Base-by-base conservation (phyloP, 2,888 invertebrate species). In the Drosophila neonasuta region DNA sequence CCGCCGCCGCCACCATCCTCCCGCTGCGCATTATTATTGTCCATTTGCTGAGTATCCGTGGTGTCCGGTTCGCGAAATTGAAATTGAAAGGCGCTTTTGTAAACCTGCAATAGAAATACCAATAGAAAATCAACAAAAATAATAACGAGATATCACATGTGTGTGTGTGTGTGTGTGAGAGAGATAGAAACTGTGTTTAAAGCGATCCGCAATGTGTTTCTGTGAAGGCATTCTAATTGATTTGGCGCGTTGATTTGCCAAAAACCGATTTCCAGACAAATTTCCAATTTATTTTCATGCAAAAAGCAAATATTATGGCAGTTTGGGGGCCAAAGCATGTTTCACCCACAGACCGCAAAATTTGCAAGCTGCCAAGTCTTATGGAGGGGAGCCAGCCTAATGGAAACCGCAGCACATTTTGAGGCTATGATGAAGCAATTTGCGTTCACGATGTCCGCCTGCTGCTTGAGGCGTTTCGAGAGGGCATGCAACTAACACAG, bases 51-150 rank as follows among this genome's bases (percentile, higher is more conserved):
- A 50, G 70, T 78, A 72, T 88, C 86, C 57, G 70, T 68, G 66
- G 86, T 74, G 71, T 83, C 78, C 59, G 91, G 90, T 74, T 91
- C 90, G 65, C 88, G 89, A 87, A 91, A 91, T 86, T 90, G 90
- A 86, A 80, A 88, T 69, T 92, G 90, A 64, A 91, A 89, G 83
- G 89, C 89, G 42, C 88, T 80, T 82, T 90, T 90, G 85, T 80
- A 89, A 59, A 90, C 68, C 90, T 90, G 71, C 51, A 77, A 76
- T 59, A 20, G 55, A 56, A 73, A 54, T 11, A 51, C 46, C 15
- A 67, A 65, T 36, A 52, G 5, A 13, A 29, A 58, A 44, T 24
- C n/a, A 13, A 51, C 24, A 15, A 30, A 49, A 56, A 45, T 10
- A 34, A 55, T 39, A 36, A 11, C 7, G 48, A 63, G 68, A 66